Base-by-base conservation (phyloP, 2,113 vertebrate genomes). In the Alexandromys fortis region DNA sequence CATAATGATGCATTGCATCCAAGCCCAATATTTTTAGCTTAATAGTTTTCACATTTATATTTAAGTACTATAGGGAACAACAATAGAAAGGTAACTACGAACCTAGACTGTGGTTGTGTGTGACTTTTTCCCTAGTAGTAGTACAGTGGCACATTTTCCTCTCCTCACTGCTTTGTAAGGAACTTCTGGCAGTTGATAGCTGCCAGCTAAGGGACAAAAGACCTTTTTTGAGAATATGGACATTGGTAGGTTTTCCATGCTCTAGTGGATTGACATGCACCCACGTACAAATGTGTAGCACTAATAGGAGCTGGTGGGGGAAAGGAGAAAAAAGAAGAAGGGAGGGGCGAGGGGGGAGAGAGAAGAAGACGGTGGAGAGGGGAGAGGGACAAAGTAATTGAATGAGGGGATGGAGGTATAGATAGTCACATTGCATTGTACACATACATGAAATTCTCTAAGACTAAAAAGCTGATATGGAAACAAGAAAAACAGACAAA, bases 111-210 rank as follows among this genome's bases (percentile, higher is more conserved):
- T 83, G 12, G 86, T 97, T 97, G 86, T 87, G 17, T 76, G 70
- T 88, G 55, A 82, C 97, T 75, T 24, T 65, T 61, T 17, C 63
- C 93, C 11, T 86, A 94, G 45, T 49, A 88, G 19, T 78, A 95
- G 97, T 95, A 78, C 86, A 97, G 7, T 75, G 86, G 94, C 55
- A 95, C n/a, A 58, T 81, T 42, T 86, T n/a, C 38, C 26, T 82
- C 22, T n/a, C 3, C 79, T 82, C 12, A 38, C 12, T n/a, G n/a
- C 49, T 77, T 77, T 26, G 10, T 63, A 28, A 85, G 81, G 7
- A 42, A 38, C 24, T 63, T 30, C 7, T 85, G 81, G 13, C 24
- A 30, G n/a, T 38, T 65, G 14, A 65, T 30, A 85, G 55, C 11
- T 83, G 6, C 13, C 24, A 16, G 2, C 3, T 0, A 17, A 83